phyloP scores from a whole-genome alignment of 2,797 vertebrate genomes.

The Megaceryle alcyon region DNA sequence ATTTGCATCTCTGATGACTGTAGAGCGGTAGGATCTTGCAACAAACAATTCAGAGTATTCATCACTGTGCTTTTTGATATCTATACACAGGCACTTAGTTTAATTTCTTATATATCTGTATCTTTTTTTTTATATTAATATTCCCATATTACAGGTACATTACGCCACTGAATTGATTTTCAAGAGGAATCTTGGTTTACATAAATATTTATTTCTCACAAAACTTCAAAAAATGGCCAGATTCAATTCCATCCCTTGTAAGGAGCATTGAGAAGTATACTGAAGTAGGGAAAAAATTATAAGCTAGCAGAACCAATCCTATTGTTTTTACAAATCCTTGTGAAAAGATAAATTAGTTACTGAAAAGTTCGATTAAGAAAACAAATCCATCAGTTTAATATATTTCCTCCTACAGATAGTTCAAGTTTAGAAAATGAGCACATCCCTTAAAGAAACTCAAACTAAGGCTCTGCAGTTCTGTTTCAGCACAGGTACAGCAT shows the following conservation, averaged over 20 bases:
- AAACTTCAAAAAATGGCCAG: neutral
- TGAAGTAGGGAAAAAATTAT: neutral
- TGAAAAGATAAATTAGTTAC: neutral
- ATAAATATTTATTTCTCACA: conserved; percentile 41
- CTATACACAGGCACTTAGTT: conserved; percentile 20
- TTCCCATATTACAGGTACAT: conserved; percentile 41
- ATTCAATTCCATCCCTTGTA: neutral
- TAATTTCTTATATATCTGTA: conserved; percentile 55
- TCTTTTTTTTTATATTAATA: conserved; percentile 68
- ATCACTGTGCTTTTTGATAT: conserved; percentile 15
- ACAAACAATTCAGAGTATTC: conserved; percentile 25
- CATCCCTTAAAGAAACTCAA: neutral
- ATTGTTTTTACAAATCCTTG: neutral
- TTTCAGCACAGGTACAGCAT: neutral
- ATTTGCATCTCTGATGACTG: conserved; percentile 5
- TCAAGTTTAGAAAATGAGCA: neutral
- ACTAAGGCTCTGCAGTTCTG: neutral
- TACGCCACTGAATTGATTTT: conserved; percentile 59
- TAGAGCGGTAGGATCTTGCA: neutral
- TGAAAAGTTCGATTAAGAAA: neutral
- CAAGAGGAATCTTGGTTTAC: conserved; percentile 44
- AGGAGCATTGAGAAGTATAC: neutral
- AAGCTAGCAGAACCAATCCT: neutral
- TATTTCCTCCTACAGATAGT: neutral
- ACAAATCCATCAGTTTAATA: neutral